Base-by-base conservation (phyloP, 1,140 invertebrate species). In the Macrotrachela quadricornifera region DNA sequence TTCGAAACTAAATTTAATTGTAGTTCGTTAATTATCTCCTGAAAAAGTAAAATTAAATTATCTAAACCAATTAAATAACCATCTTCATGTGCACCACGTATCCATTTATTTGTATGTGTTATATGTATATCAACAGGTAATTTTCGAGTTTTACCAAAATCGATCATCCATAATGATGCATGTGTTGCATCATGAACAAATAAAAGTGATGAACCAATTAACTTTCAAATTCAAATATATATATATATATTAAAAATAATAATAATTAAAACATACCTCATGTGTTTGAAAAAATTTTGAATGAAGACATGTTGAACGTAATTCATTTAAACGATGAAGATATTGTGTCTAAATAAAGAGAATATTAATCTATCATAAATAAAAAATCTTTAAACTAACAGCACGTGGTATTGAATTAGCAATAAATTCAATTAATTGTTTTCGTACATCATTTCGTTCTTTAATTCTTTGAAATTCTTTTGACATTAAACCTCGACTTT, bases 61-160 rank as follows among this genome's bases (percentile, higher is more conserved):
- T 90, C 82, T 12, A 96, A 74, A 41, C 91, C 91, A 57, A 84
- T 82, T 49, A 95, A 73, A 69, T 94, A 96, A 37, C 91, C 91
- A 65, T 97, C 91, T 73, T 97, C 91, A 63, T 94, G 87, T 67
- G 92, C 95, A 14, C 88, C 90, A 38, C 91, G 83, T 58, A 80
- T 78, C 91, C 90, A 96, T 42, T 78, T 75, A 10, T 76, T 76
- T 50, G 78, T 76, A 65, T 96, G 91, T 54, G 78, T 76, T 52
- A 94, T 82, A 48, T 64, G 72, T 45, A 82, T 64, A 15, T 51
- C 56, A 14, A 56, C 57, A 10, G 59, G 57, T 13, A 67, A 49
- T 4, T 78, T 77, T 46, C 84, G 75, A 2, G 86, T 92, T 70
- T 96, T 96, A 10, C 88, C 91, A 71, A 97, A 97, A 71, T 96